Evolutionary conservation across 2,113 vertebrate species (phyloP), one percentile per base, ranked within the genome.

Genomic region (Oncorhynchus nerka): DNA sequence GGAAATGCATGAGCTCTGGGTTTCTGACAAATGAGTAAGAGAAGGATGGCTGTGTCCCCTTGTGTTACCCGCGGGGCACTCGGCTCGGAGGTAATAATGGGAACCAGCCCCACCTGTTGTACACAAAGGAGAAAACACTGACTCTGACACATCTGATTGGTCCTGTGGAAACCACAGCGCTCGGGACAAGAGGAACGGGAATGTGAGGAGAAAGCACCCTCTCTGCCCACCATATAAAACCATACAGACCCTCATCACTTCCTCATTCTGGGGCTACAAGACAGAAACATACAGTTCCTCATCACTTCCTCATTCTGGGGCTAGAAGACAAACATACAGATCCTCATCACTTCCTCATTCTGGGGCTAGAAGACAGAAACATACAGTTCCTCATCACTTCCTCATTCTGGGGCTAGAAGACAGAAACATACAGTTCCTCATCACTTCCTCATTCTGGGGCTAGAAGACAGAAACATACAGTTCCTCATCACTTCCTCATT

Each of bases 11-110:
- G 82, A 92, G 87, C 89, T 91, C 90, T 87, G 49, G 15, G 85
- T 91, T 91, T 91, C 89, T 91, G 89, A 92, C 91, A 92, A 91
- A 93, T 90, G 89, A 90, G 88, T 78, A 87, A 87, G 82, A 84
- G 85, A 90, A 84, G 89, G 90, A 91, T 85, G 89, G 88, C 85
- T 89, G 88, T 87, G 88, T 87, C 86, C 86, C 85, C 89, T 84
- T 32, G 66, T 16, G 59, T 4, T 15, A n/a, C 30, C 57, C 59
- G n/a, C 28, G 15, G 59, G 19, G 2, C 1, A n/a, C 28, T 66
- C 86, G 85, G 90, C 89, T 89, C 9, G 67, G 86, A 81, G 82
- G 90, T 89, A 90, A 92, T 91, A 92, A 93, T 91, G 87, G 86
- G 88, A 92, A 84, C 89, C 91, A 93, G 90, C 91, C 84, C 90